Base-by-base conservation (phyloP, 2,888 invertebrate species). In the Fragum fragum region DNA sequence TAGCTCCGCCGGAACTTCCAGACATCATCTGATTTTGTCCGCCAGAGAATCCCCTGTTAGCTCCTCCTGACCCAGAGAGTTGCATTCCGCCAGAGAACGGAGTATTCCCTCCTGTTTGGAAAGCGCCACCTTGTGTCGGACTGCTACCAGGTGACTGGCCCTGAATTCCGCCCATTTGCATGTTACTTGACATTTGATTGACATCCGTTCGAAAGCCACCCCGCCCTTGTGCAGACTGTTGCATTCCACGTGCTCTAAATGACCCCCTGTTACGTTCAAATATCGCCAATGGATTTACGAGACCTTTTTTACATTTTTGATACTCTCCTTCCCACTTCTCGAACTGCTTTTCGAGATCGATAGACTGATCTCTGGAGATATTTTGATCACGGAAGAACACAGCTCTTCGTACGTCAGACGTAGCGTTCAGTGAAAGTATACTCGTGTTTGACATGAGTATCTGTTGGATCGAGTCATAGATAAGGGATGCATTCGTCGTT, bases 291-390 rank as follows among this genome's bases (percentile, higher is more conserved):
- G 47, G 57, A 57, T 26, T 21, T 23, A 57, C 57, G 3, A 57
- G 26, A n/a, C 42, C 42, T 21, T 42, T 66, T 42, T 42, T 66
- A 23, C 66, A 66, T 18, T 42, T 39, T 18, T 66, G 66, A 42
- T 66, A 66, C 3, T 66, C 66, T 23, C 6, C 9, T 18, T 73
- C 59, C 28, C 36, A 42, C 0, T 36, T 18, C 14, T 36, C 57
- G 9, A 59, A 32, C 11, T 29, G 29, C 26, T 32, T 21, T 21
- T n/a, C 26, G 14, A 53, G 53, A 5, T 11, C 14, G 2, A 16
- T 23, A 7, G 32, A 18, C 7, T 16, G 23, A 23, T 32, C 6
- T 11, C 32, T 23, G 21, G 42, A 9, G n/a, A 52, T 70, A 26
- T n/a, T 2, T 28, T 52, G 23, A 14, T 55, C 32, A 3, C 29